phyloP scores from a whole-genome alignment of 1,140 invertebrate species.

The Sycophaga agraensis region DNA sequence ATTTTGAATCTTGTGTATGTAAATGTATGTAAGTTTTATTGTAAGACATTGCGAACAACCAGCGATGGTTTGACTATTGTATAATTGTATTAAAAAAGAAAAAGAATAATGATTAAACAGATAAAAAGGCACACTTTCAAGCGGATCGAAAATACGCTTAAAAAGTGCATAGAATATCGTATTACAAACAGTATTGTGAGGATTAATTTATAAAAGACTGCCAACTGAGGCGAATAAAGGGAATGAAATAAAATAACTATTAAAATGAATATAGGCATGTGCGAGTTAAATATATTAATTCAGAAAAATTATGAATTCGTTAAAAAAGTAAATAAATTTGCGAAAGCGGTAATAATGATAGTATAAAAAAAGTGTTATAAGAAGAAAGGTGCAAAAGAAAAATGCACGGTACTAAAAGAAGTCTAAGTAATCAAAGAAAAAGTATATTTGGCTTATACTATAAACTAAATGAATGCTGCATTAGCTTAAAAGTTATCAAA shows the following conservation, averaged over 20 bases:
- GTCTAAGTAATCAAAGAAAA: conserved; percentile 5
- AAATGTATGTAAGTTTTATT: conserved; percentile 29
- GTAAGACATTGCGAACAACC: conserved; percentile 24
- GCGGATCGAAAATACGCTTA: conserved; percentile 17
- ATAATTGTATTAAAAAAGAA: conserved; percentile 39
- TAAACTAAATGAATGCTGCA: conserved; percentile 16
- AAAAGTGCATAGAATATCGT: conserved; percentile 39
- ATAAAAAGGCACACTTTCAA: conserved; percentile 36
- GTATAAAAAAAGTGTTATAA: neutral
- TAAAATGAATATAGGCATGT: conserved; percentile 29
- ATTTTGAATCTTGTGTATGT: neutral
- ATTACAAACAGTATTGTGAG: conserved; percentile 57
- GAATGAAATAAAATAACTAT: conserved; percentile 33
- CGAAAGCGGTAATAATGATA: conserved; percentile 15
- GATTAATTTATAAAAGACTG: conserved; percentile 51
- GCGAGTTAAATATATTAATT: conserved; percentile 26
- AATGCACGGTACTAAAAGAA: conserved; percentile 16
- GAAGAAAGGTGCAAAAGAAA: neutral
- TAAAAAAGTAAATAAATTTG: conserved; percentile 14
- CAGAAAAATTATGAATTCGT: conserved; percentile 12
- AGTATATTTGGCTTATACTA: conserved; percentile 30
- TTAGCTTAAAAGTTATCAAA: too few relatives aligned
- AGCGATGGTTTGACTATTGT: conserved; percentile 31
- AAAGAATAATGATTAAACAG: conserved; percentile 10
- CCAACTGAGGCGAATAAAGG: conserved; percentile 37